Evolutionary conservation across 2,113 vertebrate species (phyloP).

Genomic region (Rhinopomastus cyanomelas): DNA sequence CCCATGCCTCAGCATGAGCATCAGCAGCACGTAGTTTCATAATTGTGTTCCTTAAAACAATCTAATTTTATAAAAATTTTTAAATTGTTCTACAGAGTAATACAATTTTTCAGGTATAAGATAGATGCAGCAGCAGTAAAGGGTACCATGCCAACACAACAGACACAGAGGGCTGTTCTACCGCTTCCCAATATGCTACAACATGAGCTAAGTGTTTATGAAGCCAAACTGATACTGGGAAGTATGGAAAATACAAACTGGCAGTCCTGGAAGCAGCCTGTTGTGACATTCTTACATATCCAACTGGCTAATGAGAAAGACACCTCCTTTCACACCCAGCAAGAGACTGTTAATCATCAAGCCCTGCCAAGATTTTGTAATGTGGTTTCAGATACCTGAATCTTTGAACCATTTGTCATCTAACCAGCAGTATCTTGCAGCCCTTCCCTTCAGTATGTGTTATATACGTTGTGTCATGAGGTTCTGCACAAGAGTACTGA

Average conservation of each 20-base stretch:
- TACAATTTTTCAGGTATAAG: neutral
- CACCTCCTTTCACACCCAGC: neutral
- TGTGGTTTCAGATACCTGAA: neutral
- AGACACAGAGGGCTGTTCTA: fast-evolving
- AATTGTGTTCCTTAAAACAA: neutral
- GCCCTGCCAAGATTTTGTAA: neutral
- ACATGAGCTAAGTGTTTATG: neutral
- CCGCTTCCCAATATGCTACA: neutral
- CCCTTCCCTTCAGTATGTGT: neutral
- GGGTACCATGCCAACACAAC: neutral
- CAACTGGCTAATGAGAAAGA: neutral
- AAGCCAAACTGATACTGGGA: neutral
- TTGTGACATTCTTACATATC: neutral
- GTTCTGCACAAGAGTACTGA: neutral
- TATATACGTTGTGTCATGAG: fast-evolving
- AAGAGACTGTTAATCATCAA: neutral
- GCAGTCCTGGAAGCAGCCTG: neutral
- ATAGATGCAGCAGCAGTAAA: neutral
- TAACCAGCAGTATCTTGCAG: neutral
- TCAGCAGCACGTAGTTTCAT: neutral
- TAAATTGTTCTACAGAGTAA: neutral
- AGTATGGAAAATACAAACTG: neutral
- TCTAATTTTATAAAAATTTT: neutral
- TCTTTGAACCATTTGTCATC: neutral
- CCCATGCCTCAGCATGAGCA: neutral